Conservation (phyloP, 64 coral and sea anemone species). For the Acropora tenuis region DNA sequence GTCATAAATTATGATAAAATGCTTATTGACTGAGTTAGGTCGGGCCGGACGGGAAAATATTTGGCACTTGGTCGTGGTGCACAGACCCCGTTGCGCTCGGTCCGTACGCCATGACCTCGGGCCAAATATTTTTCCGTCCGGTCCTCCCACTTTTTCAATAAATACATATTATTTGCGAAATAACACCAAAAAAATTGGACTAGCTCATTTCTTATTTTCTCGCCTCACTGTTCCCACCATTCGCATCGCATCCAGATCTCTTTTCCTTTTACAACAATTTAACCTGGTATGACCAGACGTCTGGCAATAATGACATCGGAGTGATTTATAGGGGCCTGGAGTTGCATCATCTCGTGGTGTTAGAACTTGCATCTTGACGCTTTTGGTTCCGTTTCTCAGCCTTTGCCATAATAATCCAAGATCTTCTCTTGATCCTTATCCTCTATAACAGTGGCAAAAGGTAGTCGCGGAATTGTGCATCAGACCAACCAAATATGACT, state of each 20-base stretch:
- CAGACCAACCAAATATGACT: not conserved
- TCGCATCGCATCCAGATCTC: not conserved
- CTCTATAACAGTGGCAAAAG: constrained; percentile 6
- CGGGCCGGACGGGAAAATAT: no score
- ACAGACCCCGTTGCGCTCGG: no score
- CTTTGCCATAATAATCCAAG: not conserved
- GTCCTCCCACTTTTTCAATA: no score
- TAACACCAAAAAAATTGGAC: not conserved
- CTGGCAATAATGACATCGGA: constrained; percentile 39
- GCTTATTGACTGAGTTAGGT: no score
- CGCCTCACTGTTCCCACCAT: not conserved
- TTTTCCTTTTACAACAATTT: constrained; percentile 7
- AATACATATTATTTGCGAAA: not conserved
- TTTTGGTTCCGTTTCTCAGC: not conserved
- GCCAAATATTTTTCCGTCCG: no score
- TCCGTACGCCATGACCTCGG: no score
- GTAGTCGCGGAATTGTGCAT: constrained; percentile 9
- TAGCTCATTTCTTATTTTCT: not conserved
- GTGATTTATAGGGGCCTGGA: not conserved
- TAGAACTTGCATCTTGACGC: not conserved
- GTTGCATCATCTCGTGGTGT: not conserved
- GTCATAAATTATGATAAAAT: no score
- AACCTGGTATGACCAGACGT: constrained; percentile 30
- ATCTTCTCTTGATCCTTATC: constrained; percentile 48
- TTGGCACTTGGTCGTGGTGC: no score